phyloP scores from a whole-genome alignment of 2,888 invertebrate species.

The Chymomyza caudatula region DNA sequence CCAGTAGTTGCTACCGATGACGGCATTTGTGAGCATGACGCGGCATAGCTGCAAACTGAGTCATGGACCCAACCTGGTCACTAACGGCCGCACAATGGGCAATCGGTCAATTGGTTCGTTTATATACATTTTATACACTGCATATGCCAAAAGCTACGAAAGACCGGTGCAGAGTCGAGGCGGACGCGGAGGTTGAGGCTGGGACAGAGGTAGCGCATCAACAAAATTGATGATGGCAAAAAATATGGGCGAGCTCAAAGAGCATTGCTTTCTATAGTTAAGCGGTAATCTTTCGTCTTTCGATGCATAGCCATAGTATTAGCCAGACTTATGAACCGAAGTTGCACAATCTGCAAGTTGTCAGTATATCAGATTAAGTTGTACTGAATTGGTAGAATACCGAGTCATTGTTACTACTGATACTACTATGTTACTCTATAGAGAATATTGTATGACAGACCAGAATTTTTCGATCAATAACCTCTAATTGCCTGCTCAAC shows the following conservation, averaged over 20 bases:
- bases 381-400: too few relatives aligned
- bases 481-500: too few relatives aligned
- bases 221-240: background rate
- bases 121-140: conserved; percentile 3
- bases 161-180: conserved; percentile 22
- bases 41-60: conserved; percentile 27
- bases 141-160: conserved; percentile 16
- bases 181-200: conserved; percentile 19
- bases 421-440: too few relatives aligned
- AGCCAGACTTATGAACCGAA: background rate
- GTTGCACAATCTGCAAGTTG: background rate
- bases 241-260: background rate
- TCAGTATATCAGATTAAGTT: too few relatives aligned
- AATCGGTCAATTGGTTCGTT: conserved; percentile 25
- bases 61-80: background rate
- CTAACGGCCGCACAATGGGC: conserved; percentile 46
- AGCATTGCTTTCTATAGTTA: background rate
- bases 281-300: background rate
- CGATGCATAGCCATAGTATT: background rate
- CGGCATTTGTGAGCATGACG: conserved; percentile 37
- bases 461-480: too few relatives aligned
- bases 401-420: too few relatives aligned
- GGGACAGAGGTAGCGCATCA: background rate
- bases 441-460: too few relatives aligned
- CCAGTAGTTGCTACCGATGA: conserved; percentile 64